These are phyloP conservation scores for Hippopotamyrus pictus DNA, from an alignment of 2,797 vertebrate genomes.

Conservation along the genomic window DNA sequence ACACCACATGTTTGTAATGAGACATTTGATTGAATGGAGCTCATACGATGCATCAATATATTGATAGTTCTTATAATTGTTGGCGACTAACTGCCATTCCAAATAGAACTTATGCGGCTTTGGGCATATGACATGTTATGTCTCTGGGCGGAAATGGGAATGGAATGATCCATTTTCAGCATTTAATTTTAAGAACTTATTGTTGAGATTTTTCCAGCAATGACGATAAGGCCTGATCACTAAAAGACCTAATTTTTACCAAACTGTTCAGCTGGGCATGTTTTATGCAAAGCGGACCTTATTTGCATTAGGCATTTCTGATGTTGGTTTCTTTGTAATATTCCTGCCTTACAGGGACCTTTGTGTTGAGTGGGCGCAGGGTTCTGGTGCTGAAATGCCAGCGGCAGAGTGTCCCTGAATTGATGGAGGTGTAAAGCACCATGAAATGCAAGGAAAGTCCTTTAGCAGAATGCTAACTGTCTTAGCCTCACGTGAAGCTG, in stretches of 20 bases:
- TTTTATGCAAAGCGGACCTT: not conserved
- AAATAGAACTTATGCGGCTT: not conserved
- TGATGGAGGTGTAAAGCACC: not conserved
- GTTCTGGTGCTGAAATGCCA: not conserved
- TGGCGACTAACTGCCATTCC: not conserved
- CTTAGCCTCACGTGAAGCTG: not conserved
- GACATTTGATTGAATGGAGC: not conserved
- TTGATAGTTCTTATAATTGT: not conserved
- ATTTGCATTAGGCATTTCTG: not conserved
- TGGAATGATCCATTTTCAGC: not conserved
- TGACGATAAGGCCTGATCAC: not conserved
- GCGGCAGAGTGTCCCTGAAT: not conserved
- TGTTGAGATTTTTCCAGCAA: not conserved
- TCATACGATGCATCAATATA: not conserved
- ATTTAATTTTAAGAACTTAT: not conserved
- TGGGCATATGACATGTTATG: not conserved
- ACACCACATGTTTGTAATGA: not conserved
- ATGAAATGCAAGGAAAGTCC: not conserved
- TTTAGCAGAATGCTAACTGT: not conserved
- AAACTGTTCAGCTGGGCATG: not conserved
- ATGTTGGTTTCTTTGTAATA: not conserved
- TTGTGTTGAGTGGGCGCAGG: not conserved
- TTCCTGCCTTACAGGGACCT: not conserved
- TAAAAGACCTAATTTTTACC: not conserved
- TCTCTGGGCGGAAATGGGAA: not conserved